These are phyloP conservation scores for Cotesia typhae DNA, from an alignment of 1,140 invertebrate species.

Conservation along the genomic window DNA sequence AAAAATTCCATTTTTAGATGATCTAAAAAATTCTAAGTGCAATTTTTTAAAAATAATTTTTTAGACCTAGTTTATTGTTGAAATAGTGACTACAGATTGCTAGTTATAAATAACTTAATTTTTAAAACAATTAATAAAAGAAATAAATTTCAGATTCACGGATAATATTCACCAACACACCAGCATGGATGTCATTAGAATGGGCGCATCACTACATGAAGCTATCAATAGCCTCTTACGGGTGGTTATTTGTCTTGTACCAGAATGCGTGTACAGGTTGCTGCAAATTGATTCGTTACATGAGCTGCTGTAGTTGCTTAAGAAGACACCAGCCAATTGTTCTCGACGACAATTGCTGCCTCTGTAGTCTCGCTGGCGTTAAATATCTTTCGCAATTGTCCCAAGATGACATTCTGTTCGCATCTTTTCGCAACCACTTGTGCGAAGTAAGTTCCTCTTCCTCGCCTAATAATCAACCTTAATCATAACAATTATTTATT, in stretches of 20 bases:
- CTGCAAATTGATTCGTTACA: conserved; percentile 74
- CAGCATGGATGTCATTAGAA: conserved; percentile 82
- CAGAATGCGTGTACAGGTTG: conserved; percentile 77
- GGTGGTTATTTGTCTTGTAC: conserved; percentile 89
- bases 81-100: too few species aligned
- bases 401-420: conserved; percentile 84
- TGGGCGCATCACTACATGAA: conserved; percentile 80
- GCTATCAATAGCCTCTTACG: conserved; percentile 85
- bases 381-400: conserved; percentile 77
- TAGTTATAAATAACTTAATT: too few species aligned
- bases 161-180: conserved; percentile 70
- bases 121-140: not conserved
- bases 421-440: conserved; percentile 86
- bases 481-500: conserved; percentile 15
- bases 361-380: conserved; percentile 86
- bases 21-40: too few species aligned
- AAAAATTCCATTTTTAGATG: too few species aligned
- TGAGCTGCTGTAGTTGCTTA: conserved; percentile 79
- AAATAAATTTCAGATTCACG: conserved; percentile 51
- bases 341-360: conserved; percentile 88
- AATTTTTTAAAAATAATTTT: too few species aligned
- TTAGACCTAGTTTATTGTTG: too few species aligned
- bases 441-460: conserved; percentile 73
- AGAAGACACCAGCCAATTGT: conserved; percentile 76
- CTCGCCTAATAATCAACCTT: not conserved